Evolutionary conservation across 2,888 invertebrate species (phyloP).

Genomic region (Yponomeuta sedellus): DNA sequence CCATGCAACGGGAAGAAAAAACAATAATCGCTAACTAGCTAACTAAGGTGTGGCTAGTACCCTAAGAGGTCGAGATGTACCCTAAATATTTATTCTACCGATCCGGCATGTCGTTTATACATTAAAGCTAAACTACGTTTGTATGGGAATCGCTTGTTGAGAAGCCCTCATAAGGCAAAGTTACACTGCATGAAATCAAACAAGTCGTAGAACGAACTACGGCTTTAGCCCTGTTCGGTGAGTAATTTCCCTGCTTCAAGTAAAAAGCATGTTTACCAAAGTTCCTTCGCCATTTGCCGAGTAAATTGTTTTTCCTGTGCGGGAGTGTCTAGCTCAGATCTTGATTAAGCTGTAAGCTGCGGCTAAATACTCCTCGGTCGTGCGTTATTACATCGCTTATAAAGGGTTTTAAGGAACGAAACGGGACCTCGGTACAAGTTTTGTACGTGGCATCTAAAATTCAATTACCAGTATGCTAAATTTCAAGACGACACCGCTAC

Average conservation of each 20-base stretch:
- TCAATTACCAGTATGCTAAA: neutral
- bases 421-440: neutral
- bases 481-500: too few species aligned
- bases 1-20: too few species aligned
- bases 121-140: too few species aligned
- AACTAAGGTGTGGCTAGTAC: too few species aligned
- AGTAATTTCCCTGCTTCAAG: slow-evolving; percentile 25
- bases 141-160: too few species aligned
- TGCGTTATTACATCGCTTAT: slow-evolving; percentile 31
- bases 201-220: neutral
- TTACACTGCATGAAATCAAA: too few species aligned
- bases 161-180: too few species aligned
- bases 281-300: slow-evolving; percentile 53
- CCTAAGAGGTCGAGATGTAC: too few species aligned
- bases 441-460: neutral
- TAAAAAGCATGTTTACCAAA: slow-evolving; percentile 41
- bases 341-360: slow-evolving; percentile 52
- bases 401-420: slow-evolving; percentile 27
- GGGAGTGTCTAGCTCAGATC: slow-evolving; percentile 38
- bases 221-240: neutral
- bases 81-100: too few species aligned
- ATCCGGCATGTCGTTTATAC: too few species aligned
- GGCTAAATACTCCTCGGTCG: slow-evolving; percentile 37
- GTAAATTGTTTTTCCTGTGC: slow-evolving; percentile 57
- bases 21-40: too few species aligned